Evolutionary conservation across 2,888 invertebrate genomes (phyloP).

Genomic region (Philhelius pedissequus): DNA sequence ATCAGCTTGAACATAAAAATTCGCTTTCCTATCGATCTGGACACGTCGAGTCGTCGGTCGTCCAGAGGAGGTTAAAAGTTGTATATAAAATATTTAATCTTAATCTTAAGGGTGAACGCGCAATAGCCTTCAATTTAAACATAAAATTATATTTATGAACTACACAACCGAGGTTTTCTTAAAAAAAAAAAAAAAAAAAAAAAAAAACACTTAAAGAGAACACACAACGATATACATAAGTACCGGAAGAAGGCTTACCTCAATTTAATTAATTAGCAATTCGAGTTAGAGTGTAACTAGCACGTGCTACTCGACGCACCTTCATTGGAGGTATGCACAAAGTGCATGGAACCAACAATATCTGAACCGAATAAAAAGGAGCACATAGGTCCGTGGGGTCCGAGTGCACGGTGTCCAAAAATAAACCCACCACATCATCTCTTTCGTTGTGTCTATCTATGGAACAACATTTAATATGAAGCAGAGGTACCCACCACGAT

Average conservation of each 20-base stretch:
- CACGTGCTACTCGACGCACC: constrained; percentile 62
- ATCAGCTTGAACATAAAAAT: constrained; percentile 13
- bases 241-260: constrained; percentile 16
- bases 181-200: neutral
- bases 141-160: neutral
- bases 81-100: constrained; percentile 15
- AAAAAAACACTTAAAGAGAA: neutral
- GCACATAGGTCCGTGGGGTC: constrained; percentile 62
- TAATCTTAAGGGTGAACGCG: constrained; percentile 44
- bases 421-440: constrained; percentile 37
- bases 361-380: constrained; percentile 33
- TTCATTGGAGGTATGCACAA: constrained; percentile 64
- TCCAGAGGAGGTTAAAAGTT: constrained; percentile 32
- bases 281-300: constrained; percentile 48
- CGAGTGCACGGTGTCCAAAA: constrained; percentile 44
- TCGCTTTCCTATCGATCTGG: neutral
- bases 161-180: neutral
- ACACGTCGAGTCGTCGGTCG: no score
- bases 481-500: constrained; percentile 55
- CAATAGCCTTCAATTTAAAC: constrained; percentile 25
- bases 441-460: constrained; percentile 32
- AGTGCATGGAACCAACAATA: constrained; percentile 3
- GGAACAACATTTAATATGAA: constrained; percentile 16
- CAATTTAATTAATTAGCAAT: constrained; percentile 23
- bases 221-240: constrained; percentile 33